These are phyloP conservation scores for Hydrochoerus hydrochaeris DNA, from an alignment of 2,113 vertebrate genomes.

Conservation along the genomic window DNA sequence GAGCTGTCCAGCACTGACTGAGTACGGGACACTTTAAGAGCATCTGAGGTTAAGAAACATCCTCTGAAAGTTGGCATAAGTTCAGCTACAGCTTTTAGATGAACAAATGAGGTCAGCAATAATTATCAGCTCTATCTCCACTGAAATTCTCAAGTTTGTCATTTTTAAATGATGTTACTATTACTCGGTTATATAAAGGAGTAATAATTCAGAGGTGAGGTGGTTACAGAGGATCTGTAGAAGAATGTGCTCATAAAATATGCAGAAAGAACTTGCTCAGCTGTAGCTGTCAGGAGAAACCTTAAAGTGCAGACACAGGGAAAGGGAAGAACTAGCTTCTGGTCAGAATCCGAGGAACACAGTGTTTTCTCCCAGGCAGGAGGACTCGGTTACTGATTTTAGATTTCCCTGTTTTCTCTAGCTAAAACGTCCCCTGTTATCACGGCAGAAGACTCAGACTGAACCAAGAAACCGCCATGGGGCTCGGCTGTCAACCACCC, in stretches of 20 bases:
- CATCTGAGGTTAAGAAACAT: not conserved
- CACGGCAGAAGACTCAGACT: slow-evolving; percentile 93
- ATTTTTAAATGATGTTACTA: not conserved
- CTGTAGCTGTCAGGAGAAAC: not conserved
- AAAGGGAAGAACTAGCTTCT: not conserved
- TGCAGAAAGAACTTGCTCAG: slow-evolving; percentile 2
- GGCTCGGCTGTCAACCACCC: slow-evolving; percentile 95
- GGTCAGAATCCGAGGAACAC: not conserved
- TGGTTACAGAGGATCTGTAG: not conserved
- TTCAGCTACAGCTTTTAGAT: slow-evolving; percentile 10
- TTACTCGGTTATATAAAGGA: not conserved
- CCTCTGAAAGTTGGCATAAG: not conserved
- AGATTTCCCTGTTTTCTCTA: slow-evolving; percentile 76
- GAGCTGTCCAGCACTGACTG: not conserved
- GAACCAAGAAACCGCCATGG: slow-evolving; percentile 92
- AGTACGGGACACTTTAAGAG: not conserved
- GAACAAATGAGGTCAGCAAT: not conserved
- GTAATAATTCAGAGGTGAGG: not conserved
- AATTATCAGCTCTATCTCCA: not conserved
- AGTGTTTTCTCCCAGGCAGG: not conserved
- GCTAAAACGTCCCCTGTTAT: slow-evolving; percentile 96
- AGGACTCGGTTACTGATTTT: slow-evolving; percentile 12
- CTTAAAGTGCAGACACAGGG: not conserved
- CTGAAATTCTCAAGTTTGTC: not conserved
- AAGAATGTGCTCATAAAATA: not conserved